Conservation (phyloP, 2,888 invertebrate species). For the Conchocele bisecta region DNA sequence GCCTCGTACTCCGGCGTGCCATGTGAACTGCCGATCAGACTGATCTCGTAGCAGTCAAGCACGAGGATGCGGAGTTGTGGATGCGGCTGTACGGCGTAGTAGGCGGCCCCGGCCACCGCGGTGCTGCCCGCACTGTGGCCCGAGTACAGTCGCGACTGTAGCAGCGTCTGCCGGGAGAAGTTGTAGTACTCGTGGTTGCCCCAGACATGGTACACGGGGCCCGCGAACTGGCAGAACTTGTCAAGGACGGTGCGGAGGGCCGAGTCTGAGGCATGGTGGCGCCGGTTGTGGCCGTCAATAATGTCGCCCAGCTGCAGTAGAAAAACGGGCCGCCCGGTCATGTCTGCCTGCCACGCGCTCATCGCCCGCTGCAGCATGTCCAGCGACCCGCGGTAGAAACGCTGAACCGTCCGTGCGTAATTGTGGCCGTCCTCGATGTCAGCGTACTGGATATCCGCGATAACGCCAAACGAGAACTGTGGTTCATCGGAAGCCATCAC, state of each 20-base stretch:
- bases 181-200: slow-evolving; percentile 83
- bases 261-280: slow-evolving; percentile 57
- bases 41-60: slow-evolving; percentile 81
- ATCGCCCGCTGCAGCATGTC: slow-evolving; percentile 76
- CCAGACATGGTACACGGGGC: slow-evolving; percentile 75
- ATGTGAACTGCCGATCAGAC: slow-evolving; percentile 74
- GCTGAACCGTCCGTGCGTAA: slow-evolving; percentile 70
- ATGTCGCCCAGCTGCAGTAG: slow-evolving; percentile 83
- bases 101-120: slow-evolving; percentile 55
- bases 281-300: slow-evolving; percentile 80
- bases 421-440: slow-evolving; percentile 80
- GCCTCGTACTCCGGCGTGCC: slow-evolving; percentile 63
- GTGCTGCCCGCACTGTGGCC: slow-evolving; percentile 39
- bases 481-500: background rate
- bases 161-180: slow-evolving; percentile 74
- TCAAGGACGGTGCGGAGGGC: slow-evolving; percentile 73
- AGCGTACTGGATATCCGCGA: slow-evolving; percentile 83
- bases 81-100: slow-evolving; percentile 77
- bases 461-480: slow-evolving; percentile 77
- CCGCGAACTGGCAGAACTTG: slow-evolving; percentile 63
- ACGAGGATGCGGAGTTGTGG: slow-evolving; percentile 74
- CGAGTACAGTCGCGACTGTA: slow-evolving; percentile 62
- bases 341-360: slow-evolving; percentile 70
- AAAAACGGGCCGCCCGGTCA: slow-evolving; percentile 66
- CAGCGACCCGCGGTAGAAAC: slow-evolving; percentile 81